phyloP scores from a whole-genome alignment of 1,140 invertebrate genomes.

The Drosophila seguyi region DNA sequence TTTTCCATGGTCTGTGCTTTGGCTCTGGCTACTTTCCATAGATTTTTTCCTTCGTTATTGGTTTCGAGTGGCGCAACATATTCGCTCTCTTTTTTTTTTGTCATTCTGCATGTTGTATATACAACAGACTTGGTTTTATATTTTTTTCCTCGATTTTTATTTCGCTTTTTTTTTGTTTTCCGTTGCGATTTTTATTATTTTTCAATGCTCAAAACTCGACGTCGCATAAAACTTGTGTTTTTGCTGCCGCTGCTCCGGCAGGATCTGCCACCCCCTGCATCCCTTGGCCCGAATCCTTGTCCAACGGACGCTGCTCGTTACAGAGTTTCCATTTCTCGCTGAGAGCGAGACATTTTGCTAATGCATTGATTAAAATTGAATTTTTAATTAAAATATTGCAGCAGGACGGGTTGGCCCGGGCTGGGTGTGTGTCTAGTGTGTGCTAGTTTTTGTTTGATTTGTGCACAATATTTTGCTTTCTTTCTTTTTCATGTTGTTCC shows the following conservation, averaged over 20 bases:
- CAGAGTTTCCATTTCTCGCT: constrained; percentile 63
- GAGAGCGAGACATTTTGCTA: constrained; percentile 83
- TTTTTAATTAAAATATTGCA: constrained; percentile 84
- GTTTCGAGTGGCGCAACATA: constrained; percentile 76
- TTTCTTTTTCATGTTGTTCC: background rate
- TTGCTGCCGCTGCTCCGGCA: constrained; percentile 53
- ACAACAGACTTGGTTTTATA: constrained; percentile 55
- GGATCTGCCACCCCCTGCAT: constrained; percentile 9
- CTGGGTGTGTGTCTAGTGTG: constrained; percentile 13
- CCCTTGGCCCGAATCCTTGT: constrained; percentile 17
- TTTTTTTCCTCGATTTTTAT: constrained; percentile 52
- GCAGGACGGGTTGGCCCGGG: background rate
- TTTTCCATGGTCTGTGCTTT: constrained; percentile 32
- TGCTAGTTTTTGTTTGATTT: constrained; percentile 41
- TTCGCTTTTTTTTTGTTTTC: constrained; percentile 25
- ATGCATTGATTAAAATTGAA: constrained; percentile 85
- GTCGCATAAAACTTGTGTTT: constrained; percentile 83
- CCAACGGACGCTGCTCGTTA: constrained; percentile 49
- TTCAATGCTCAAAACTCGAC: constrained; percentile 80
- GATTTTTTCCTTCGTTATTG: constrained; percentile 83
- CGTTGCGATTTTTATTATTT: constrained; percentile 74
- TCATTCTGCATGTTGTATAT: constrained; percentile 59
- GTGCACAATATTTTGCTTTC: constrained; percentile 10
- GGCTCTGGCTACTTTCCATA: constrained; percentile 78
- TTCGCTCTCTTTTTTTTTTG: constrained; percentile 36